Evolutionary conservation across 2,888 invertebrate species (phyloP).

Genomic region (Himalopsyche anomala): DNA sequence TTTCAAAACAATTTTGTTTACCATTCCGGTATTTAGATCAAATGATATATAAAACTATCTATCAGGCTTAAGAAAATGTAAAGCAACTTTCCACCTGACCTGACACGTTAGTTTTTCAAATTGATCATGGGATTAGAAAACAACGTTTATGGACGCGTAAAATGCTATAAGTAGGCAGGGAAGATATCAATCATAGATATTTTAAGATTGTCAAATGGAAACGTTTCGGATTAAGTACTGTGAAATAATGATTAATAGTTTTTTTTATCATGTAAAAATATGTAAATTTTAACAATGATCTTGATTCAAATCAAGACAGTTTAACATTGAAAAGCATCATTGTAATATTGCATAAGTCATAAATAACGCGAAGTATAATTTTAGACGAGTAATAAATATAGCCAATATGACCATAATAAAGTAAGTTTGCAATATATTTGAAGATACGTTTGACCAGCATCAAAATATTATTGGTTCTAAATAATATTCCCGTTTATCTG

Average conservation of each 20-base stretch:
- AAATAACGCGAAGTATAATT: too few relatives aligned
- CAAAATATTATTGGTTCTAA: too few relatives aligned
- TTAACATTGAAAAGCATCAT: too few relatives aligned
- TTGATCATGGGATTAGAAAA: slow-evolving; percentile 43
- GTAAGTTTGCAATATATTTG: too few relatives aligned
- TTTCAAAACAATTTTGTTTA: background rate
- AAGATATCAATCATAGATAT: slow-evolving; percentile 1
- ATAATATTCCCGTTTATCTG: too few relatives aligned
- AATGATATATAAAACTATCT: slow-evolving; percentile 28
- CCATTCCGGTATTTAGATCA: slow-evolving; percentile 5
- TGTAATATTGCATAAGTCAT: too few relatives aligned
- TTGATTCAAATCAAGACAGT: too few relatives aligned
- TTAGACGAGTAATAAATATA: too few relatives aligned
- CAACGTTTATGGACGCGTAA: background rate
- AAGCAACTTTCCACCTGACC: slow-evolving; percentile 39
- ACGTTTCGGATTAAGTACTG: background rate
- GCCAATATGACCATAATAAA: too few relatives aligned
- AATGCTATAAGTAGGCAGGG: background rate
- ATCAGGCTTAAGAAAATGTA: slow-evolving; percentile 37
- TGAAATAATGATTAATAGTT: slow-evolving; percentile 11
- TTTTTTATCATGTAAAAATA: background rate
- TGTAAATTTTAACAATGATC: too few relatives aligned
- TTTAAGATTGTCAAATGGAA: slow-evolving; percentile 11
- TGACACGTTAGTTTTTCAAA: background rate
- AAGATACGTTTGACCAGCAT: too few relatives aligned